Base-by-base conservation (phyloP, 1,140 invertebrate species). In the Aphelenchoides fujianensis region DNA sequence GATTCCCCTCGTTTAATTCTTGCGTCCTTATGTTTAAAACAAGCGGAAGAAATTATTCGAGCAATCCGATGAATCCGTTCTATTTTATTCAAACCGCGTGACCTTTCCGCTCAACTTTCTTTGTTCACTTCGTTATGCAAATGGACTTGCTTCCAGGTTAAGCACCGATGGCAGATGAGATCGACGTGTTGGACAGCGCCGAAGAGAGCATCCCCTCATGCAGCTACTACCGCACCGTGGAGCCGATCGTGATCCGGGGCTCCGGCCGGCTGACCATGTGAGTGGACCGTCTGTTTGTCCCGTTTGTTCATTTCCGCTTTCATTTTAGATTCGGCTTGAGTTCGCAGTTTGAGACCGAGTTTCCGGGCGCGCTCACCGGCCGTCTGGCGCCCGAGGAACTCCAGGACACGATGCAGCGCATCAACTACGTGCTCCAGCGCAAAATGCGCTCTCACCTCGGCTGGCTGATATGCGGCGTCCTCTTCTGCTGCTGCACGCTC, bases 401-500 rank as follows among this genome's bases (percentile, higher is more conserved):
- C 27, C 59, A 59, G 9, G 73, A 73, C 19, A 76, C 79, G 27
- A 57, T 82, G 9, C 27, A 73, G 3, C 74, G 82, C 12, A 75
- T 83, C 5, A 83, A 83, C 66, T 72, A 59, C 27, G 83, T 83
- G 2, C 68, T 83, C 1, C 82, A 80, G 37, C 68, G 74, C 36
- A 81, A 70, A 19, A 77, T 81, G 27, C 63, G 61, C 28, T 62
- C 54, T 16, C 69, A 79, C 48, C 34, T 76, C 35, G 71, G 81
- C 7, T 83, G 82, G 82, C 68, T 83, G 27, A 27, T 83, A 3
- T 83, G 82, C 67, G 82, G 82, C 31, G 66, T 83, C 23, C 57
- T 84, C 1, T 84, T 83, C 66, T 83, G 82, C 62, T 83, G 82
- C 52, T 83, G 82, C 57, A 83, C 80, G 7, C 55, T 84, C 12